Evolutionary conservation across 2,888 invertebrate genomes (phyloP), one percentile per base, ranked within the genome.

Genomic region (Spisula solida): DNA sequence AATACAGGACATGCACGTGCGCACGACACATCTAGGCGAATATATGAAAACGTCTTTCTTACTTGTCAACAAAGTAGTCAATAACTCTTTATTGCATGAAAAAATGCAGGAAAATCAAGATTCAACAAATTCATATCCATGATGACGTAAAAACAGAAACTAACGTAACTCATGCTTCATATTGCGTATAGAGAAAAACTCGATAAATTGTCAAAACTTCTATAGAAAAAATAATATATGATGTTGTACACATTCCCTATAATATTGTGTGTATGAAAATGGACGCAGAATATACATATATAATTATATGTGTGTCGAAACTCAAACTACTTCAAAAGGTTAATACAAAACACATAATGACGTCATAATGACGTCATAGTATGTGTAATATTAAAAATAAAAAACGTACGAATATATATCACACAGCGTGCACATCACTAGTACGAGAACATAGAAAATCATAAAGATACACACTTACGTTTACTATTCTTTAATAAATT

Each of bases 61-160:
- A 95, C 95, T 95, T 95, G 95, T 94, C 94, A 88, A 95, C 90
- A 88, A 95, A 84, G 94, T 95, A 95, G 90, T 96, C 96, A 92
- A 95, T 93, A 91, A 95, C 92, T 92, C 96, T 93, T 93, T 92
- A 90, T 88, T 88, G 94, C 92, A 93, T 93, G 94, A 93, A 95
- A 75, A 94, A 92, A 93, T 93, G 90, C 92, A 93, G 55, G 55
- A 78, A 79, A 85, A 78, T 55, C 1, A 66, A 84, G 70, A 85
- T 78, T 51, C 47, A 47, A 83, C n/a, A 70, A 83, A 48, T 41
- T 41, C 41, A 8, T 75, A 83, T 75, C 47, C 70, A 83, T 51
- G 18, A 70, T 25, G 75, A 75, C 75, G 31, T 75, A 70, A 70
- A 75, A 34, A 31, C 29, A 34, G 41, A 75, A 75, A 31, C 75